Base-by-base conservation (phyloP, 2,113 vertebrate genomes). In the Archilochus colubris region DNA sequence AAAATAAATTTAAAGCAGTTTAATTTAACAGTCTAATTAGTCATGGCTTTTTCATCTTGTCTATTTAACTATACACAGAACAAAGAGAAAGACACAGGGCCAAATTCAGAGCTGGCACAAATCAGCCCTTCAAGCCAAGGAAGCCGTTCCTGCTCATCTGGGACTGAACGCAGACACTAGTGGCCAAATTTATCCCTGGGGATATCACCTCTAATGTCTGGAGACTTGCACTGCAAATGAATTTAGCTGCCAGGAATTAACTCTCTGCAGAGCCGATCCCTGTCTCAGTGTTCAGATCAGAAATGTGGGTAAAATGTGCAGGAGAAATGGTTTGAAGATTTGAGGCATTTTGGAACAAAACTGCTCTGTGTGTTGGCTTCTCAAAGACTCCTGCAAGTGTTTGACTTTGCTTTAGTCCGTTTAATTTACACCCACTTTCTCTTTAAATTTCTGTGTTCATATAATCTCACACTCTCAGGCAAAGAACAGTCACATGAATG, bases 11-110 rank as follows among this genome's bases (percentile, higher is more conserved):
- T 97, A 97, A 96, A 97, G 95, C 96, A 95, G 89, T 98, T 98
- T 97, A 97, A 97, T 97, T 97, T 98, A 98, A 98, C 97, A 96
- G 93, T 97, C 94, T 98, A 97, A 98, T 98, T 98, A 97, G 96
- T 91, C 91, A 97, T 97, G 87, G 77, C 76, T 96, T 97, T 98
- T 97, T 97, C 96, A 95, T 96, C 97, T 97, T 96, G 91, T 97
- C 94, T 96, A 77, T 97, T 95, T 93, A 96, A 93, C 89, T 94
- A 54, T 92, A 77, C 40, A 63, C 3, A 20, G 91, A 93, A 93
- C 91, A 97, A 96, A 97, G 93, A 93, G 76, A 95, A 96, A 95
- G 93, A 93, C 43, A 81, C 43, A 28, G 86, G 87, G 95, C 93
- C 95, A 95, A 94, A 94, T 94, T 82, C 2, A 8, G 78, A 93